Evolutionary conservation across 2,888 invertebrate species (phyloP).

Genomic region (Frankliniella intonsa): DNA sequence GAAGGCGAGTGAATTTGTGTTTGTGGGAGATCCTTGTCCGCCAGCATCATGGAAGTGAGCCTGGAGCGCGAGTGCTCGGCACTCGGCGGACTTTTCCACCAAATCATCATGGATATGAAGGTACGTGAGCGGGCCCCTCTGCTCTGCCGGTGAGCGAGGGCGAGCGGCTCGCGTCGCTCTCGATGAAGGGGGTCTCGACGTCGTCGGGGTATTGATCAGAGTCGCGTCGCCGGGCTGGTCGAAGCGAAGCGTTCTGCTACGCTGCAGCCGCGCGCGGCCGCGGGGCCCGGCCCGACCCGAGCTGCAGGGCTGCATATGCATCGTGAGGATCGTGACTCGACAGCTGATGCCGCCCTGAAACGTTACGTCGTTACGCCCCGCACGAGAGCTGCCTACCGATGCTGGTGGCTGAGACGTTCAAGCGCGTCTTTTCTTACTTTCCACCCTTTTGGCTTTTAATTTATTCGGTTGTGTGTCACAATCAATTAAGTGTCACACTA

Average conservation of each 20-base stretch:
- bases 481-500: neutral
- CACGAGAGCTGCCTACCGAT: neutral
- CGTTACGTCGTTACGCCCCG: neutral
- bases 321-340: neutral
- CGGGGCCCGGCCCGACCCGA: neutral
- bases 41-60: constrained; percentile 62
- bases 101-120: constrained; percentile 95
- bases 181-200: neutral
- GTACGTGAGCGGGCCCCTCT: constrained; percentile 53
- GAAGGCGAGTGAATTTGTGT: neutral
- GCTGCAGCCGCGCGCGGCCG: neutral
- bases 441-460: neutral
- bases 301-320: neutral
- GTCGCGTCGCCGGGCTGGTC: too few species aligned
- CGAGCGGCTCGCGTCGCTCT: neutral
- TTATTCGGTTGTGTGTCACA: neutral
- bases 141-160: neutral
- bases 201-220: neutral
- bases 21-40: neutral
- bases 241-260: neutral
- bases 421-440: neutral
- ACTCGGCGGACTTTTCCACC: constrained; percentile 89
- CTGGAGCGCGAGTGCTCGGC: constrained; percentile 82
- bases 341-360: neutral
- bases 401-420: neutral